Base-by-base conservation (phyloP, 2,113 vertebrate species). In the Entomyzon cyanotis region DNA sequence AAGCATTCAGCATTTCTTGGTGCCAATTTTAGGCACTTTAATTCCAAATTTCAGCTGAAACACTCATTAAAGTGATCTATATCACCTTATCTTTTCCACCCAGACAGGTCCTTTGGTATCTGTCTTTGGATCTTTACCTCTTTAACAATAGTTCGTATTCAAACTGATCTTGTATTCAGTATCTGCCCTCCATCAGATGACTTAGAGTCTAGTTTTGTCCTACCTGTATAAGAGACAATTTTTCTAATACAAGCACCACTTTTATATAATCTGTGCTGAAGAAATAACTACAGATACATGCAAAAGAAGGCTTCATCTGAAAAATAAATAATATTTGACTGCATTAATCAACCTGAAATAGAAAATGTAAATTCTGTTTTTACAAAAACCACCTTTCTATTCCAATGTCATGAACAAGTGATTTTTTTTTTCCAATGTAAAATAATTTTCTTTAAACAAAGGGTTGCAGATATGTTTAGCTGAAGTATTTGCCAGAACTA, bases 91-190 rank as follows among this genome's bases (percentile, higher is more conserved):
- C 93, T 94, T 55, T 87, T 76, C 78, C 39, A 86, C 33, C 42
- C 90, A 94, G 84, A 74, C 75, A 90, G 83, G n/a, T 93, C 73
- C 67, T 74, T 65, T 63, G 65, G 55, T 94, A 93, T 85, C 93
- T 90, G 53, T 46, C 79, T 95, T 93, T 52, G 90, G 63, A 94
- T 95, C 94, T 93, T 88, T 77, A 83, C 30, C 35, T 84, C 69
- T 81, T 93, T 68, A 94, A 71, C 86, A 75, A 78, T 11, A 79
- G 64, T 68, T 90, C 68, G 27, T 35, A 75, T 90, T 84, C 64
- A 77, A 78, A 71, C 35, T 87, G 46, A 90, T 93, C 79, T 81
- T 56, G 68, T 42, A 78, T 87, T 93, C 93, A 75, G 30, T 64
- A 87, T 71, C 62, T 78, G 22, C n/a, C 60, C 56, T 75, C 64